Base-by-base conservation (phyloP, 2,888 invertebrate genomes). In the Torymus auratus region DNA sequence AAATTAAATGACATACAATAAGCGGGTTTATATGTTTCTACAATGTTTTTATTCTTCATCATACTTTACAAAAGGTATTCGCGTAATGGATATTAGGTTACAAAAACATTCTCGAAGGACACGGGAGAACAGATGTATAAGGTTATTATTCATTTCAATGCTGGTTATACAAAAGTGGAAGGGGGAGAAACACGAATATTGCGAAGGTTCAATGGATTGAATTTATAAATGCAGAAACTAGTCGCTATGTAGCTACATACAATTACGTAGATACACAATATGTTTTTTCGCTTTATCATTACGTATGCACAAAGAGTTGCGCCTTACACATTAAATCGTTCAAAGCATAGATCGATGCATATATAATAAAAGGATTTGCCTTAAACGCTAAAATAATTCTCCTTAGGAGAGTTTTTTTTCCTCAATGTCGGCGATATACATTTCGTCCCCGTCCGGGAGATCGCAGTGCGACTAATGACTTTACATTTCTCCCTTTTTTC, bases 201-300 rank as follows among this genome's bases (percentile, higher is more conserved):
- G 72, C 60, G 72, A 60, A 41, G 41, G 58, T 58, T 78, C 41
- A 1, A 72, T 68, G 62, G 62, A 60, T 58, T 14, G 61, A 60
- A 53, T 70, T 64, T 23, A 60, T 50, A 68, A 72, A 80, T 67
- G 70, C 78, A 78, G 55, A 80, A 76, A 70, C 65, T 82, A 71
- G 61, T 71, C 53, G 53, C 70, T 71, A 70, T 70, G 65, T 61
- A 75, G 64, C 74, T 75, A 80, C 61, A 75, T 65, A 68, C 5
- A 2, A 69, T 73, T 61, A 73, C 62, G 73, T 78, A 72, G 72
- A 41, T 72, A 53, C 67, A 78, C 52, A 56, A 53, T 41, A 41
- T 41, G 41, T 7, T 41, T 7, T 41, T 67, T 58, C 50, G 14
- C 20, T 52, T 78, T 71, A 28, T 69, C 1, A 52, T 69, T 67